Evolutionary conservation across 2,888 invertebrate genomes (phyloP).

Genomic region (Ashinkailepas kermadecensis): DNA sequence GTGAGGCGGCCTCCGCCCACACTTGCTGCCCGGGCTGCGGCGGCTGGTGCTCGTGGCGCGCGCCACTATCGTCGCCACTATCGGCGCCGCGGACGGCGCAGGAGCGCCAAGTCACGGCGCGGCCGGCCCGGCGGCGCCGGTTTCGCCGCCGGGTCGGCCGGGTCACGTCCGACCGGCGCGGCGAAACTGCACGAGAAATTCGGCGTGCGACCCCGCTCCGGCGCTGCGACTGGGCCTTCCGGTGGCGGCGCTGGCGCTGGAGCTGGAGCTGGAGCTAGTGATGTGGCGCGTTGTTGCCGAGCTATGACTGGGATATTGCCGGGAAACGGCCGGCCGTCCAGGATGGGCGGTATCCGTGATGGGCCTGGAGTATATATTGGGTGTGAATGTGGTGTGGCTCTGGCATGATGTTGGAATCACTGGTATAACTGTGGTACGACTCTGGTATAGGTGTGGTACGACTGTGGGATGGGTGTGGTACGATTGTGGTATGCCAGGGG

Average conservation of each 20-base stretch:
- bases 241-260: neutral
- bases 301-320: neutral
- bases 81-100: neutral
- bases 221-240: no score
- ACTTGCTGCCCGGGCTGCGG: neutral
- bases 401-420: no score
- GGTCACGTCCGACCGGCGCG: neutral
- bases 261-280: neutral
- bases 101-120: neutral
- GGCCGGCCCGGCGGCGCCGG: neutral
- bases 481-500: no score
- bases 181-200: neutral
- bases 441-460: no score
- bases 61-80: neutral
- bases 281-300: neutral
- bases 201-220: no score
- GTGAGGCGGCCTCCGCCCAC: neutral
- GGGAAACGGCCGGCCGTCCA: neutral
- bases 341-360: no score
- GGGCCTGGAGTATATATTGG: no score
- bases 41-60: neutral
- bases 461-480: no score
- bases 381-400: no score
- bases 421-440: no score
- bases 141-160: neutral